These are phyloP conservation scores for Enteromius paludinosus DNA, from an alignment of 2,797 vertebrate genomes.

Conservation along the genomic window DNA sequence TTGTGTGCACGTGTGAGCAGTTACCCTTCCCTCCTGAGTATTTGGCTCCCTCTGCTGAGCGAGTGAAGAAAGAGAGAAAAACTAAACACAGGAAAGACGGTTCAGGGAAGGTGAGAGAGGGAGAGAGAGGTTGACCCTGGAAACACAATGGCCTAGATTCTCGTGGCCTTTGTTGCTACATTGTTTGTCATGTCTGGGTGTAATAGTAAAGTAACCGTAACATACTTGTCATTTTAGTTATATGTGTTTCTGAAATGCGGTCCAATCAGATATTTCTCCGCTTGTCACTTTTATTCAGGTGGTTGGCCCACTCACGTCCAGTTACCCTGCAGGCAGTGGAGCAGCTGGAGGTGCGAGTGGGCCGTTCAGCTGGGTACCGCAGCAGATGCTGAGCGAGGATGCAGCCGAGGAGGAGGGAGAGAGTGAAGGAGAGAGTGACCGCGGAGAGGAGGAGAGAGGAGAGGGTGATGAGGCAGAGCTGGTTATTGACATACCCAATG, in stretches of 20 bases:
- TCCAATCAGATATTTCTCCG: background rate
- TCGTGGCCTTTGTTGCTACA: constrained; percentile 7
- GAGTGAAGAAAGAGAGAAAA: constrained; percentile 86
- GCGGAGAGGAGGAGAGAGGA: constrained; percentile 84
- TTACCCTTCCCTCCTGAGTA: constrained; percentile 86
- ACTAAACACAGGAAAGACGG: constrained; percentile 84
- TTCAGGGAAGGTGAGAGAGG: constrained; percentile 83
- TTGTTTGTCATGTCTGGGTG: background rate
- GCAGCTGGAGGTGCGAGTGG: constrained; percentile 68
- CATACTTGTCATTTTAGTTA: background rate
- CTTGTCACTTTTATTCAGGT: constrained; percentile 67
- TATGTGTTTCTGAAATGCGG: background rate
- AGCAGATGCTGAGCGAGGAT: constrained; percentile 91
- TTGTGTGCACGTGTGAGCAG: constrained; percentile 71
- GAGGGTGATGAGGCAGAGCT: constrained; percentile 89
- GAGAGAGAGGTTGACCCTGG: constrained; percentile 20
- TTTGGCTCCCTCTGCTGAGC: constrained; percentile 84
- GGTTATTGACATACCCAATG: constrained; percentile 92
- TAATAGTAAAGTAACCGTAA: background rate
- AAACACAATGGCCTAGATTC: constrained; percentile 27
- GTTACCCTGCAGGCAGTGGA: constrained; percentile 73
- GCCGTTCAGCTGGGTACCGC: constrained; percentile 88
- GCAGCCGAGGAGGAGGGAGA: constrained; percentile 87
- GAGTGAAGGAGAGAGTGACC: constrained; percentile 80
- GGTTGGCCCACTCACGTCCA: constrained; percentile 74